Evolutionary conservation across 2,888 invertebrate genomes (phyloP).

Genomic region (Nomada flava): DNA sequence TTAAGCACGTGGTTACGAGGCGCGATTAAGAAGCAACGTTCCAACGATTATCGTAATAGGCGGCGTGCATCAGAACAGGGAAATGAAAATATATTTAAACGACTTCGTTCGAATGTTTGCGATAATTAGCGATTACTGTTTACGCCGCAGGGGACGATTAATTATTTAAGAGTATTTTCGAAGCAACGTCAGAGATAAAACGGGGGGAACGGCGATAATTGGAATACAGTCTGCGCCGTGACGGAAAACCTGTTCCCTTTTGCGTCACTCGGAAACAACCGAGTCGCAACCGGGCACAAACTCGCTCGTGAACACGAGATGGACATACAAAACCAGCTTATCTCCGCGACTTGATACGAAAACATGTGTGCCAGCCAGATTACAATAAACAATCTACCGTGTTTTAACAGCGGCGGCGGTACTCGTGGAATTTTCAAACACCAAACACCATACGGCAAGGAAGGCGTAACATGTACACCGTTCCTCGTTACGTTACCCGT

Average conservation of each 20-base stretch:
- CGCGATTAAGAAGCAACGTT: background rate
- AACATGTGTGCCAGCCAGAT: constrained; percentile 71
- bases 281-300: background rate
- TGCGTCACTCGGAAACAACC: constrained; percentile 56
- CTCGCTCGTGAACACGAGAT: constrained; percentile 54
- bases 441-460: constrained; percentile 47
- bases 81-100: background rate
- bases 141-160: constrained; percentile 1
- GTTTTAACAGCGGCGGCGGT: constrained; percentile 55
- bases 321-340: constrained; percentile 72
- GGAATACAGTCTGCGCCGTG: constrained; percentile 18
- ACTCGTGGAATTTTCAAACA: constrained; percentile 67
- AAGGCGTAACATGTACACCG: background rate
- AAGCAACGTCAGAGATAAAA: constrained; percentile 27
- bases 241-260: constrained; percentile 64
- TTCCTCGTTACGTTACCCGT: constrained; percentile 41
- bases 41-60: background rate
- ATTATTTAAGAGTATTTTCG: constrained; percentile 41
- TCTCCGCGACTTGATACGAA: constrained; percentile 70
- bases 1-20: constrained; percentile 1
- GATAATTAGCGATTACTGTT: background rate
- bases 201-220: constrained; percentile 38
- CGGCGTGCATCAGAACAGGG: background rate
- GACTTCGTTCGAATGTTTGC: background rate
- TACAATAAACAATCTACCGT: constrained; percentile 70